phyloP scores from a whole-genome alignment of 2,797 vertebrate genomes.

The Telmatherina bonti region DNA sequence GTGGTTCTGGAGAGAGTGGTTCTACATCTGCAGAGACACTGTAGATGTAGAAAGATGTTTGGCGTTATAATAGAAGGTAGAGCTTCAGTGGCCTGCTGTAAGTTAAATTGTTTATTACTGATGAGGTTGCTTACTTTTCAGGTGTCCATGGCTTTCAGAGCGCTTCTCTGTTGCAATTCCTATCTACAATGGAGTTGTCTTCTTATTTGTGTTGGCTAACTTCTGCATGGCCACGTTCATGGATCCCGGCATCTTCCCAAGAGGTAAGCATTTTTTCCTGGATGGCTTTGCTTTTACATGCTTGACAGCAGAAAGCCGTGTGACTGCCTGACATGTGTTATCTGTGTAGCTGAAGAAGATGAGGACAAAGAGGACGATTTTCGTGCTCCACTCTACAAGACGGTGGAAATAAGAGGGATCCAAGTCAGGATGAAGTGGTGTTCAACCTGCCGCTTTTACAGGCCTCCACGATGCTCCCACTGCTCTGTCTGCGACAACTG shows the following conservation, averaged over 20 bases:
- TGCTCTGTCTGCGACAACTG: conserved; percentile 99
- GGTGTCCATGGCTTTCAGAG: conserved; percentile 95
- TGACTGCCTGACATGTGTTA: background rate
- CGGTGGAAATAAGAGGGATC: conserved; percentile 96
- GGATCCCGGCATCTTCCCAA: conserved; percentile 97
- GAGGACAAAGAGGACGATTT: too few species aligned
- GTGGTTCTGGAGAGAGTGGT: too few species aligned
- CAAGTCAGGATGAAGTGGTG: conserved; percentile 99
- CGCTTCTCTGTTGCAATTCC: conserved; percentile 90
- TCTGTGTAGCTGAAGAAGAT: conserved; percentile 90
- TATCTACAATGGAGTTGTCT: conserved; percentile 94
- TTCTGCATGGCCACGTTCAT: conserved; percentile 99
- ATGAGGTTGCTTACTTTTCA: conserved; percentile 62
- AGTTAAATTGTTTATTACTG: background rate
- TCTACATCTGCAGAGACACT: too few species aligned
- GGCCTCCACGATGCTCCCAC: conserved; percentile 95
- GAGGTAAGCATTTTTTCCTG: conserved; percentile 82
- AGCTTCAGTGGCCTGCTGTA: background rate
- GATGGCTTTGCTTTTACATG: background rate
- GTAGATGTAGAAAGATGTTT: too few species aligned
- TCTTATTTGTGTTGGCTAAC: conserved; percentile 97
- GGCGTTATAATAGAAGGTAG: too few species aligned
- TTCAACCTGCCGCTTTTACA: conserved; percentile 96
- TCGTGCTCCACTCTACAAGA: conserved; percentile 96
- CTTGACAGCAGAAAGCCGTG: background rate